Base-by-base conservation (phyloP, 1,140 invertebrate species). In the Berghia stephanieae region DNA sequence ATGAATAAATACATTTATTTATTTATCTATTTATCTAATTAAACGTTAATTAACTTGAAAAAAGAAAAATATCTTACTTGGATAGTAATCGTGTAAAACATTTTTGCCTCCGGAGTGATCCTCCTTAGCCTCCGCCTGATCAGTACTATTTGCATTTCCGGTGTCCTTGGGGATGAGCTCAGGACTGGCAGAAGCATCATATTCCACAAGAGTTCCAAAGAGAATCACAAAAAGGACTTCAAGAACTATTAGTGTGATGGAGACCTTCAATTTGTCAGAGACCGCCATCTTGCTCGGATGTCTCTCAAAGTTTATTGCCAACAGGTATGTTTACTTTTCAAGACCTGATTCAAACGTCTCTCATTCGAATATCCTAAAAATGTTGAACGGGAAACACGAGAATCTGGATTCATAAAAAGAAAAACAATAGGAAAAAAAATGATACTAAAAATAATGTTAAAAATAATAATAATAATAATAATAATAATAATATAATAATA, bases 61-160 rank as follows among this genome's bases (percentile, higher is more conserved):
- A 68, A 16, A 36, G 40, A 68, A 31, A 31, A 31, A 16, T 55
- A 5, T 55, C 70, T 63, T 44, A 75, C 72, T 75, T 6, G 52
- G 34, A 43, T 75, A 75, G 31, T 75, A 75, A 24, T 63, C 42
- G 36, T 75, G 72, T 18, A 75, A 5, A 31, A 55, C 40, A 70
- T 44, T 27, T 10, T 16, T 27, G 8, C 4, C 43, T 27, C 52
- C 52, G 6, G 10, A 2, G n/a, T n/a, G n/a, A n/a, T n/a, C n/a
- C n/a, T n/a, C n/a, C n/a, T n/a, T n/a, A n/a, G n/a, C n/a, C n/a
- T n/a, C n/a, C n/a, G n/a, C n/a, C n/a, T n/a, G n/a, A 5, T 5
- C 1, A 18, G 24, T 16, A 24, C 31, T 44, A 36, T 4, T 57
- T 44, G n/a, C 34, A 43, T 5, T 67, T 4, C 5, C 27, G 27